Percentiles rank a stretch among this genome's conserved stretches.
phyloP scores from a whole-genome alignment of 2,113 vertebrate genomes.

The human region GRCh38 chr22:20112501-20113000 shows the following conservation, averaged over 20 bases:
- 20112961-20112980: constrained; percentile 92
- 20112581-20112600: not conserved
- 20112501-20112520: no score
- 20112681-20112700: constrained; percentile 95
- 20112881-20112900: not conserved
- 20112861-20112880: not conserved
- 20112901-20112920: constrained; percentile 96
- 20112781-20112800: constrained; percentile 91
- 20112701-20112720: constrained; percentile 95
- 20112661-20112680: constrained; percentile 83
- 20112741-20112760: constrained; percentile 89
- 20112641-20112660: not conserved
- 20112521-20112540: no score
- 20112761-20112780: constrained; percentile 95
- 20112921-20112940: constrained; percentile 95
- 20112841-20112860: not conserved
- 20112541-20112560: not conserved
- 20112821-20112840: not conserved
- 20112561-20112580: not conserved
- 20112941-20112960: constrained; percentile 97
- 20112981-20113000: constrained; percentile 94
- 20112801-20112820: not conserved
- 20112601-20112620: not conserved
- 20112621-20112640: not conserved
- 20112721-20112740: constrained; percentile 95